Evolutionary conservation across 2,113 vertebrate genomes (phyloP).

Genomic region (Donacobius atricapilla): DNA sequence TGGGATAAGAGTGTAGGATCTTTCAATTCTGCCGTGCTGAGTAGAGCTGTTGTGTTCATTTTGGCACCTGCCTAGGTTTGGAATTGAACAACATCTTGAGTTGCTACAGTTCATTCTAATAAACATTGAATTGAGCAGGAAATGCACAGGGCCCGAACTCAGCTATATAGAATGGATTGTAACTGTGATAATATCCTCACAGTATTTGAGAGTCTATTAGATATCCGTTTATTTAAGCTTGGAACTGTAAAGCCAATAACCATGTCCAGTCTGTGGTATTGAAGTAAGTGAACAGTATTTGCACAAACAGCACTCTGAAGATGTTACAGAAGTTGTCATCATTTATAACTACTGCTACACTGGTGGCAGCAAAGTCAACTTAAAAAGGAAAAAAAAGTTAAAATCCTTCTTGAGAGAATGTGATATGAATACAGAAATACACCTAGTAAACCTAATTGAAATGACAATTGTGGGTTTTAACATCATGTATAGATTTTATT

Average conservation of each 20-base stretch:
- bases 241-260: not conserved
- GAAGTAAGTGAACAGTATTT: not conserved
- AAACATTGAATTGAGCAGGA: not conserved
- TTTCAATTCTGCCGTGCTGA: not conserved
- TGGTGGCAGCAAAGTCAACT: not conserved
- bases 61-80: not conserved
- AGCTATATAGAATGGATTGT: not conserved
- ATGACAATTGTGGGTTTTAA: not conserved
- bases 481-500: not conserved
- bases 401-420: not conserved
- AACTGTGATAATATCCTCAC: not conserved
- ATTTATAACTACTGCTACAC: not conserved
- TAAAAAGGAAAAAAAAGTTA: too few species aligned
- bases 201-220: not conserved
- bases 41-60: not conserved
- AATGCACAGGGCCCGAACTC: not conserved
- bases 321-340: not conserved
- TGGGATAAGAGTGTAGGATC: not conserved
- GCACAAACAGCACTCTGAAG: not conserved
- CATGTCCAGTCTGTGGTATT: not conserved
- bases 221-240: not conserved
- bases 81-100: not conserved
- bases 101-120: not conserved
- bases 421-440: not conserved
- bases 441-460: not conserved